Base-by-base conservation (phyloP, 2,797 vertebrate species). In the Dendrocincla tyrannina region DNA sequence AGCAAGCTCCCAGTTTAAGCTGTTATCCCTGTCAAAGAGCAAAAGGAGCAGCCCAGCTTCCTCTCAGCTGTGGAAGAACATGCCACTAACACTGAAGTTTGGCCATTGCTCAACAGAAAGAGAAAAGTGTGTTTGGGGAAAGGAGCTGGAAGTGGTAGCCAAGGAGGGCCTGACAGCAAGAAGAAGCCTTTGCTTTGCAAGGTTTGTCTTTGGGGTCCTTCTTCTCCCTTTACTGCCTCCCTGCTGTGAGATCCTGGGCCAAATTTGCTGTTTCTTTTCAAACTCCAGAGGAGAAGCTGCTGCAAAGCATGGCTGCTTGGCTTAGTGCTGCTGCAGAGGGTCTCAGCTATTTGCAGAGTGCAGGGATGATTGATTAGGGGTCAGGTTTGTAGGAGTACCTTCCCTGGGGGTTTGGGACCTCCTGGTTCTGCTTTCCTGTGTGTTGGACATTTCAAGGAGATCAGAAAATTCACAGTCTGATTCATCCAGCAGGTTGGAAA, bases 1-100 rank as follows among this genome's bases (percentile, higher is more conserved):
- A 95, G 85, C 91, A 97, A 96, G 84, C 91, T 97, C 91, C 95
- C 95, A 97, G 89, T 97, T 97, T 96, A 92, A 90, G 64, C 53
- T 60, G 46, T 95, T 96, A 85, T 93, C 89, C 64, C 81, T 97
- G 96, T 88, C 95, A 85, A 44, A 85, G 91, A 80, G 69, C 64
- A 30, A 33, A 33, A 83, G 84, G 77, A 89, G 89, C 93, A 91
- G 92, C 88, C 66, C 91, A 60, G 80, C 37, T 13, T 44, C 50
- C 5, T 33, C 60, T 55, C 87, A 59, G 87, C 93, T 92, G 62
- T 84, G 70, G 74, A 91, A 90, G 23, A 88, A 89, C 47, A 42
- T n/a, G 52, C 83, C 7, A 10, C 39, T 89, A 39, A 76, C 23
- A n/a, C 95, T 85, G 52, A 81, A 85, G 86, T 66, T 64, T 85